These are phyloP conservation scores for Trilocha varians DNA, from an alignment of 2,888 invertebrate species.

Conservation along the genomic window DNA sequence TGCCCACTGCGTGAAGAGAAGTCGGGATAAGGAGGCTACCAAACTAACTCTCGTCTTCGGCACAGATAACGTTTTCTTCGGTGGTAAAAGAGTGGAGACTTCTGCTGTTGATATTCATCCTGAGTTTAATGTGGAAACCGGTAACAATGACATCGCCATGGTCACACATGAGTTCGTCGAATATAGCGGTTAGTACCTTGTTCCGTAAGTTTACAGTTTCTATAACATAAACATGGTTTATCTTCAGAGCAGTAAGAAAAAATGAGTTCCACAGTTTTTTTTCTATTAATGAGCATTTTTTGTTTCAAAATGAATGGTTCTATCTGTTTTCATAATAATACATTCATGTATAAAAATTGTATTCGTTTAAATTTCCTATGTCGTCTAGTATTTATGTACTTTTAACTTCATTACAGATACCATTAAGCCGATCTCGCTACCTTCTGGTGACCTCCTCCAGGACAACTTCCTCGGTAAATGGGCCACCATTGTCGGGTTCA, in stretches of 20 bases:
- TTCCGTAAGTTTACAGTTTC: no score
- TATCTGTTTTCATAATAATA: no score
- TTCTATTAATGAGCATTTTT: no score
- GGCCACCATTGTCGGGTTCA: constrained; percentile 40
- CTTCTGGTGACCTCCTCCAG: constrained; percentile 23
- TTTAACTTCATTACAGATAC: constrained; percentile 19
- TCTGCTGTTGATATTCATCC: constrained; percentile 20
- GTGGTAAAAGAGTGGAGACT: constrained; percentile 23
- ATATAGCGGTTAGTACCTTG: constrained; percentile 21
- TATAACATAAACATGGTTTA: no score
- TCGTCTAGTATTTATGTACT: no score
- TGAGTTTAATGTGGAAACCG: constrained; percentile 17
- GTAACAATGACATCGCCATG: constrained; percentile 25
- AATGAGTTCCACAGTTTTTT: no score
- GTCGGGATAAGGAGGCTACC: constrained; percentile 24
- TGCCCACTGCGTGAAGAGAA: no score
- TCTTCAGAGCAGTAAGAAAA: no score
- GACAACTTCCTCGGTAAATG: constrained; percentile 25
- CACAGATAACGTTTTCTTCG: constrained; percentile 23
- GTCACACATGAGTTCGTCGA: constrained; percentile 17
- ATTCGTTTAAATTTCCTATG: no score
- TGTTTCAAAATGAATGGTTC: no score
- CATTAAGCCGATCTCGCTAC: constrained; percentile 30
- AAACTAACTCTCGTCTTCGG: constrained; percentile 40
- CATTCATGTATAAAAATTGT: no score